These are phyloP conservation scores for Sternotherus odoratus DNA, from an alignment of 2,797 vertebrate genomes.

Conservation along the genomic window DNA sequence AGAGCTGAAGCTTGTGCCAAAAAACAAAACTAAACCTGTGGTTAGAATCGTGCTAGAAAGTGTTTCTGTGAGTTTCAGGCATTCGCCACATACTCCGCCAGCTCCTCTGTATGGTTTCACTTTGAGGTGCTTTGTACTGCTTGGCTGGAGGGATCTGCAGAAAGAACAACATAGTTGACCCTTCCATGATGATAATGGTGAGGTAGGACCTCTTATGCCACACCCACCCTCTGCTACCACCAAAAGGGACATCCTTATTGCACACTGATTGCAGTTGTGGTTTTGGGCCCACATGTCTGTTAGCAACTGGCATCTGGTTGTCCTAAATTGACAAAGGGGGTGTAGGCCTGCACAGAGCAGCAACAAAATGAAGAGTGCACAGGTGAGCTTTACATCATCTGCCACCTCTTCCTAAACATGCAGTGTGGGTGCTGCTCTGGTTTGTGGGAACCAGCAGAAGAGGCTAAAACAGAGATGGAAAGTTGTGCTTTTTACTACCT, in stretches of 20 bases:
- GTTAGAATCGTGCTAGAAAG: background rate
- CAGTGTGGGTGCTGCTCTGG: conserved; percentile 13
- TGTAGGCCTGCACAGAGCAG: background rate
- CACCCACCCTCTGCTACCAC: background rate
- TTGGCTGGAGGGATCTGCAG: background rate
- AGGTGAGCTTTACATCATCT: background rate
- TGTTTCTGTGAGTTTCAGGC: background rate
- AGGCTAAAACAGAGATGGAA: background rate
- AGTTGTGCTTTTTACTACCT: background rate
- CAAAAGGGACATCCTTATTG: background rate
- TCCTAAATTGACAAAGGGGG: background rate
- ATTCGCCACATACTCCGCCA: background rate
- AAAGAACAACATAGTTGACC: background rate
- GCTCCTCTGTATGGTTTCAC: background rate
- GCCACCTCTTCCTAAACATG: conserved; percentile 2
- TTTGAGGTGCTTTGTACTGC: background rate
- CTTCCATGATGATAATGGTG: background rate
- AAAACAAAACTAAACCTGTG: background rate
- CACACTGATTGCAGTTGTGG: background rate
- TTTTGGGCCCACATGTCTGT: background rate
- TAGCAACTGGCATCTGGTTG: background rate
- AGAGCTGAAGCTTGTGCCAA: conserved; percentile 5
- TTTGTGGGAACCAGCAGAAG: background rate
- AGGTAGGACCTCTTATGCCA: background rate
- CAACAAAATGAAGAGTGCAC: background rate